phyloP scores from a whole-genome alignment of 2,888 invertebrate species.

The Leptinotarsa tumamoca region DNA sequence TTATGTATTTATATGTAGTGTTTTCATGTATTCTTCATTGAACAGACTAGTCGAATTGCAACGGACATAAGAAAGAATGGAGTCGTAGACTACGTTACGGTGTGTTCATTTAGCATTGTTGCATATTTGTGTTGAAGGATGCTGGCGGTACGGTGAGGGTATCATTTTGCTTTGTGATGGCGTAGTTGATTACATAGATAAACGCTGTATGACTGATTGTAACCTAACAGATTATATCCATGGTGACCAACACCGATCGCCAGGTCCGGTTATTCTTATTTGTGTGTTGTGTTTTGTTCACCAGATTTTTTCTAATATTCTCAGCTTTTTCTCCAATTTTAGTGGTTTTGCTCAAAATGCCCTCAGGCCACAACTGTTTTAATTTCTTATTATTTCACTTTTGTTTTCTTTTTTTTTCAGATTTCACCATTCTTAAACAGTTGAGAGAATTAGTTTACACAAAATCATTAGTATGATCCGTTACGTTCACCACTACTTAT shows the following conservation, averaged over 20 bases:
- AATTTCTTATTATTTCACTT: slow-evolving; percentile 42
- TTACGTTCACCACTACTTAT: slow-evolving; percentile 51
- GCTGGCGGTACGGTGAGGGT: slow-evolving; percentile 51
- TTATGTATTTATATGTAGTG: slow-evolving; percentile 65
- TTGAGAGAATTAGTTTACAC: slow-evolving; percentile 51
- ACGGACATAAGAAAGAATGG: slow-evolving; percentile 48
- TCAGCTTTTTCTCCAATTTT: slow-evolving; percentile 59
- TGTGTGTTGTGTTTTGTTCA: slow-evolving; percentile 65
- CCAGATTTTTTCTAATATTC: slow-evolving; percentile 57
- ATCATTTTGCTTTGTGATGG: slow-evolving; percentile 56
- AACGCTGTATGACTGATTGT: slow-evolving; percentile 51
- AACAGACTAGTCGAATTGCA: slow-evolving; percentile 63
- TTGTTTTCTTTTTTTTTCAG: slow-evolving; percentile 47
- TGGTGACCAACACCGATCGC: slow-evolving; percentile 52
- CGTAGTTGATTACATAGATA: slow-evolving; percentile 48
- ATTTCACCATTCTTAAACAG: slow-evolving; percentile 33
- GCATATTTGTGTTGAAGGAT: slow-evolving; percentile 57
- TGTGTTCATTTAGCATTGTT: slow-evolving; percentile 55
- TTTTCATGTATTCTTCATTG: slow-evolving; percentile 62
- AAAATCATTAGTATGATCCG: slow-evolving; percentile 55
- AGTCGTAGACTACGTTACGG: slow-evolving; percentile 34
- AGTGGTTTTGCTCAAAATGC: slow-evolving; percentile 64
- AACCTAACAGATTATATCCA: slow-evolving; percentile 46
- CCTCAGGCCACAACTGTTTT: slow-evolving; percentile 60
- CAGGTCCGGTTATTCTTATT: slow-evolving; percentile 54